Base-by-base conservation (phyloP, 2,888 invertebrate species). In the Ceratothoa steindachneri region DNA sequence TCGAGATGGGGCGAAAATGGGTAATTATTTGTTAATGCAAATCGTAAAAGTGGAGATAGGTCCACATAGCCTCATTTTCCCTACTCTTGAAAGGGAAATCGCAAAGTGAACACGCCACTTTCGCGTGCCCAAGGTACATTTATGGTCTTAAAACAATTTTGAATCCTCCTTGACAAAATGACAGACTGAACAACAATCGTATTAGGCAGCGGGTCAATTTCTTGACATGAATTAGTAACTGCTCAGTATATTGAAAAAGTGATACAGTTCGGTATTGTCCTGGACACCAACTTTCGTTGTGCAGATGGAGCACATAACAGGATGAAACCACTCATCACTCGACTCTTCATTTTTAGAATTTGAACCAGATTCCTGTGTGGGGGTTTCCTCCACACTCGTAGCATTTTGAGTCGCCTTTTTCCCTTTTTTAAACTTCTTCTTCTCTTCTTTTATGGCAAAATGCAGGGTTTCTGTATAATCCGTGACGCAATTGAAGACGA, bases 191-290 rank as follows among this genome's bases (percentile, higher is more conserved):
- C n/a, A n/a, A n/a, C n/a, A n/a, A n/a, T n/a, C n/a, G n/a, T n/a
- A n/a, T n/a, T n/a, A n/a, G n/a, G n/a, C n/a, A n/a, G n/a, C n/a
- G n/a, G n/a, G n/a, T n/a, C n/a, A n/a, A n/a, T n/a, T n/a, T n/a
- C n/a, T n/a, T n/a, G n/a, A n/a, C n/a, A n/a, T n/a, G 12, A 60
- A 22, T 67, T 70, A 77, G 30, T 81, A 76, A 67, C 81, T 86
- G 30, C 86, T 83, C 22, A 88, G 82, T 19, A 88, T 86, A 83
- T 88, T 88, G 81, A 87, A 87, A 83, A 88, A 88, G 81, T 88
- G 88, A 82, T 86, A 88, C 1, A 88, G 84, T 82, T 88, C 88
- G 68, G 88, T 87, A 24, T 81, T 80, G 81, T 88, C 88, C 83
- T 84, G 85, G n/a, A 87, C 86, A 15, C 85, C 87, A 24, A 88